Base-by-base conservation (phyloP, 23 tunicate species). In the Diplosoma virens region DNA sequence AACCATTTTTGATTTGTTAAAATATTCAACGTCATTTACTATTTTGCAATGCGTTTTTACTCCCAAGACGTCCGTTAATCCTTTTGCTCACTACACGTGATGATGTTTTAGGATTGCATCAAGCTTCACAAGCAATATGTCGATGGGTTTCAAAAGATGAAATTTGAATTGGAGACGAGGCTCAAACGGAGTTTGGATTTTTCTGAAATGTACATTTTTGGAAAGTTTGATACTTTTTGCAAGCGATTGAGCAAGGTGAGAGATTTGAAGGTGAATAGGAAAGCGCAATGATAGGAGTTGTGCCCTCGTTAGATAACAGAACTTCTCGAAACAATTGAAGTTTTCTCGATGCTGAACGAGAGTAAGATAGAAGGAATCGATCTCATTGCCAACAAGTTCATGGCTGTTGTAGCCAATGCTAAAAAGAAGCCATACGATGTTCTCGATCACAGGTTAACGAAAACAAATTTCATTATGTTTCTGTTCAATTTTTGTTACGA, bases 161-260 rank as follows among this genome's bases (percentile, higher is more conserved):
- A 89, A 48, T 67, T 64, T 29, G 95, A 89, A 26, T 66, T 86
- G 58, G 84, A 81, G 65, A 89, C 84, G 23, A 70, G 82, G 1
- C 91, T 84, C 0, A 88, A 84, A 0, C 25, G 60, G 55, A 81
- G 71, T 50, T 52, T 88, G 17, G 99, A 95, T 48, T 95, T 95
- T 63, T 95, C 99, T 1, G 99, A 95, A 66, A 95, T 89, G 90
- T 95, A 95, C 76, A 95, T 95, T 17, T 95, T 95, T 60, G 99
- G 99, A 58, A 95, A 95, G 81, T 89, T 95, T 77, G 99, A 95
- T 27, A 95, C 91, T 25, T 95, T 95, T 58, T 89, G 96, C 81
- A 89, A 81, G 60, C 75, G 99, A 27, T 85, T 95, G 2, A 86
- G 77, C 56, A 92, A 92, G 71, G 97, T 85, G 26, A 45, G n/a